Base-by-base conservation (phyloP, 92 coral and sea anemone species). In the Palythoa caribaeorum region DNA sequence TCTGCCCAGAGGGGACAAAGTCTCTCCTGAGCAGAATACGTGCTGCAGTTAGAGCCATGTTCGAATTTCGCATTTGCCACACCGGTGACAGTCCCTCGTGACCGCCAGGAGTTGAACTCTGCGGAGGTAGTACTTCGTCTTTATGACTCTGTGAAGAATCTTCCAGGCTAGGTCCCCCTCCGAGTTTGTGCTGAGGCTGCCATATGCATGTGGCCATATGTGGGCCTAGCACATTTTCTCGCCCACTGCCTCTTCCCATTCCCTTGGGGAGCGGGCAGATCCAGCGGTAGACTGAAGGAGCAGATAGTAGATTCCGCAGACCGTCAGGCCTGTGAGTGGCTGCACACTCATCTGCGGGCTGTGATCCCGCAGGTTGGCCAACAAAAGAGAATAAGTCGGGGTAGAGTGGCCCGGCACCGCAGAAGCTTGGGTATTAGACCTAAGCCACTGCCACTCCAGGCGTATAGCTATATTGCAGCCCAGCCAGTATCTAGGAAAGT, bases 401-500 rank as follows among this genome's bases (percentile, higher is more conserved):
- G 48, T 44, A 6, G 6, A 3, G 6, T 44, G 3, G 3, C 55
- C 53, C 1, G 77, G 77, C 5, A 35, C 3, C 10, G 77, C 53
- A 1, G 77, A 38, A 10, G 77, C 77, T 38, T 20, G 19, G 53
- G n/a, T 73, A 54, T 73, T 14, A 9, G 60, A 16, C 79, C 12
- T 74, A 44, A 75, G 79, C 79, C 79, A 75, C 15, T 17, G 38
- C 79, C 79, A 75, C 79, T 73, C 54, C 10, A 36, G 78, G 20
- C 28, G 28, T 3, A 39, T 5, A 3, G 53, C 71, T 1, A 83
- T 3, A 0, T 71, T 28, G 3, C 66, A 59, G n/a, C 89, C 77
- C 10, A 85, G 9, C 89, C 89, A 85, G 13, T 84, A 90, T 1
- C 92, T 11, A 1, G 87, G 86, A 8, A 90, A 85, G 15, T 66